These are phyloP conservation scores for Troglohyphantes excavatus DNA, from an alignment of 2,888 invertebrate species.

Conservation along the genomic window DNA sequence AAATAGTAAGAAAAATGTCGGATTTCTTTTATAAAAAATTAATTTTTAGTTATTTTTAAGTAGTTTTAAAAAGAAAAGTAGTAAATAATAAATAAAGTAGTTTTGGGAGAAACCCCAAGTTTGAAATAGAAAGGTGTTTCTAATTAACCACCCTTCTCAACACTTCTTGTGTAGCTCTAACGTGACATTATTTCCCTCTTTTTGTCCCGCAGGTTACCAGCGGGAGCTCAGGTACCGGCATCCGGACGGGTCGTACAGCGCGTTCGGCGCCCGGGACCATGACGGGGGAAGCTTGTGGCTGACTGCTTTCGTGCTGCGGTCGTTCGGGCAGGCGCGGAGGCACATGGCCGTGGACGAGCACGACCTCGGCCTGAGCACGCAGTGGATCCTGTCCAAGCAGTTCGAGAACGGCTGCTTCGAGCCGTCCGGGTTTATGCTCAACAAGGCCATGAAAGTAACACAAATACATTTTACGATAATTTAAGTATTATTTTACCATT, in stretches of 20 bases:
- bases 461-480: no score
- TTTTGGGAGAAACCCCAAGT: no score
- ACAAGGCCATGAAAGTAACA: constrained; percentile 85
- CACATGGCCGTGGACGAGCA: constrained; percentile 88
- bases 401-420: constrained; percentile 89
- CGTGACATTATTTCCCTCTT: no score
- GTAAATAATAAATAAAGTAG: neutral
- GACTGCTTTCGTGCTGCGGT: constrained; percentile 91
- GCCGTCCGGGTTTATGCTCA: constrained; percentile 87
- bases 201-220: constrained; percentile 89
- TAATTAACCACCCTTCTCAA: no score
- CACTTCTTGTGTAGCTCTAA: no score
- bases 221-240: constrained; percentile 93
- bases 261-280: constrained; percentile 89
- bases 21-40: no score
- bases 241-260: constrained; percentile 93
- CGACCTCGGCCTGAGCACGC: constrained; percentile 87
- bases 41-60: no score
- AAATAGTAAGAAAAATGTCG: no score
- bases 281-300: constrained; percentile 92
- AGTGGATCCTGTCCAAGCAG: constrained; percentile 90
- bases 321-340: constrained; percentile 88
- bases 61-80: no score
- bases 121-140: no score
- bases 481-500: no score